Conservation (phyloP, 2,113 vertebrate species). For the Lophotis ruficrista region DNA sequence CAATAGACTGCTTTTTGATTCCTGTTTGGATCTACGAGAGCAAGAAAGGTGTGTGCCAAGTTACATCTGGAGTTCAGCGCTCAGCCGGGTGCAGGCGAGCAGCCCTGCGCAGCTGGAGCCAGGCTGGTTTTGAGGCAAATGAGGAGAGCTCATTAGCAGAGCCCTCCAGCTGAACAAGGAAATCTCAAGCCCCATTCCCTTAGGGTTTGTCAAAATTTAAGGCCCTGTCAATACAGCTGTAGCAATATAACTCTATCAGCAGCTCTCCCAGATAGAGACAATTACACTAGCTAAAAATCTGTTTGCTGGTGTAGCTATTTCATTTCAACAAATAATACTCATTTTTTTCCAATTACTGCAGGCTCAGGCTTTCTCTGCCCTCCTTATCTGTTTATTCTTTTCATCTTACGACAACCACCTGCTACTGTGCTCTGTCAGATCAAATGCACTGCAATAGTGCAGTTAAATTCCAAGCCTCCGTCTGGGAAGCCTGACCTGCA, state of each 20-base stretch:
- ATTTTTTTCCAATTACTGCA: neutral
- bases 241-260: neutral
- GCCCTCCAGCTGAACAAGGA: neutral
- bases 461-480: neutral
- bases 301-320: neutral
- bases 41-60: neutral
- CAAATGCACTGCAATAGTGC: neutral
- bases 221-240: rapidly evolving
- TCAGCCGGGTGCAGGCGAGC: rapidly evolving
- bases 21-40: neutral
- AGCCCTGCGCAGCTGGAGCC: neutral
- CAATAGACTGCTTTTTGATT: neutral
- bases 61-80: neutral
- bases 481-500: neutral
- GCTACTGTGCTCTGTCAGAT: neutral
- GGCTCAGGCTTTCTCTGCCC: neutral
- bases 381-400: neutral
- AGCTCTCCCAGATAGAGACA: neutral
- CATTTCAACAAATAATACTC: neutral
- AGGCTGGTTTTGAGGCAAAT: neutral
- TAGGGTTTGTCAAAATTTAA: neutral
- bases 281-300: neutral
- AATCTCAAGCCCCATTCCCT: neutral
- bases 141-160: neutral
- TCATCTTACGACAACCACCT: neutral